Evolutionary conservation across 2,113 vertebrate genomes (phyloP).

Genomic region (Callipepla californica): DNA sequence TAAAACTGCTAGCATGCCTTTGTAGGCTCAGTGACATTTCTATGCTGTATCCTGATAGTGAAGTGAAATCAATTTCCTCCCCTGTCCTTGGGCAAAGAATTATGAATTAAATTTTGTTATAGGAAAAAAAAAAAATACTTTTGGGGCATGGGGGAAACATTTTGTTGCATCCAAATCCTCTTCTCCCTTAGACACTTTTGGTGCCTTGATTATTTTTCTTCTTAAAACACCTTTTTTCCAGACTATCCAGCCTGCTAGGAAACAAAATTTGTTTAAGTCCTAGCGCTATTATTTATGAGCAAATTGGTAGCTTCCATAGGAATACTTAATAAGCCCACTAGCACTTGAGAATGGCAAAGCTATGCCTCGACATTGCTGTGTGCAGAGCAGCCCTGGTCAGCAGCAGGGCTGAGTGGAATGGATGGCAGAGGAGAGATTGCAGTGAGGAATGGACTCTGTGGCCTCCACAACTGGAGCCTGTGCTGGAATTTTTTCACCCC

Average conservation of each 20-base stretch:
- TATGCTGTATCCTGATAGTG: neutral
- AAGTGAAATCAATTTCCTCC: conserved; percentile 8
- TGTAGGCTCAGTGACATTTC: neutral
- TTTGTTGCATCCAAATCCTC: neutral
- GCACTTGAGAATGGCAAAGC: neutral
- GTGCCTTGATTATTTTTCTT: neutral
- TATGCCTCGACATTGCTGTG: neutral
- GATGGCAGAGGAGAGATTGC: neutral
- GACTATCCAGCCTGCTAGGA: neutral
- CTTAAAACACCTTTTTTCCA: neutral
- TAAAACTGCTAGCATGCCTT: neutral
- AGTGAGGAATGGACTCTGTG: neutral
- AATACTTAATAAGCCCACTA: conserved; percentile 12
- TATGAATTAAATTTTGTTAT: neutral
- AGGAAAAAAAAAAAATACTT: neutral
- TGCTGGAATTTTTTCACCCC: conserved; percentile 67
- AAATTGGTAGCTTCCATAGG: neutral
- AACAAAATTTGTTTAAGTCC: neutral
- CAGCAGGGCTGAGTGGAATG: neutral
- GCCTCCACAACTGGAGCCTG: neutral
- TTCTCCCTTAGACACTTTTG: neutral
- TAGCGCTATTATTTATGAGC: conserved; percentile 41
- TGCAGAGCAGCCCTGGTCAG: conserved; percentile 22
- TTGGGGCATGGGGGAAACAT: neutral
- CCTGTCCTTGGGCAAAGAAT: neutral